These are phyloP conservation scores for Chondrosia reniformis DNA, from an alignment of 37 sponge, comb jelly and placozoan species.

Conservation along the genomic window DNA sequence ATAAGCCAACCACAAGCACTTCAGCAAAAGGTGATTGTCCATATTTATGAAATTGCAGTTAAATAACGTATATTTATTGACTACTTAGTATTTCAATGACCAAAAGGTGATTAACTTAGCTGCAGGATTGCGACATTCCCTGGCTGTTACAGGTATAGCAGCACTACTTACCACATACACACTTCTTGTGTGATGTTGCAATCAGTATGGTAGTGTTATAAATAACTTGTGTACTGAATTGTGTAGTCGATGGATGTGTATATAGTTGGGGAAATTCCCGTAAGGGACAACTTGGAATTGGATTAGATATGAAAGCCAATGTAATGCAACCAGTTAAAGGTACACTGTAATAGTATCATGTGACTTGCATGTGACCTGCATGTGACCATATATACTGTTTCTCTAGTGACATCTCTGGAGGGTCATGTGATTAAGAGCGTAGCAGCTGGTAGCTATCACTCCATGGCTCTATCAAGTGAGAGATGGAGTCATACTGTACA, in stretches of 20 bases:
- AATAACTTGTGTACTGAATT: too few species aligned
- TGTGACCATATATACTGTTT: too few species aligned
- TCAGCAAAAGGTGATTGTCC: constrained; percentile 15
- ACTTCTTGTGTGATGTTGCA: not conserved
- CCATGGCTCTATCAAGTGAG: not conserved
- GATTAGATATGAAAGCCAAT: not conserved
- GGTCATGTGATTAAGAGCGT: not conserved
- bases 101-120: constrained; percentile 22
- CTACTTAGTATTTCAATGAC: constrained; percentile 26
- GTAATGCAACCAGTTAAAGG: not conserved
- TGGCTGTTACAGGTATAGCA: constrained; percentile 52
- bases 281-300: constrained; percentile 61
- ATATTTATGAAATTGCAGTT: not conserved
- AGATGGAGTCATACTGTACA: too few species aligned
- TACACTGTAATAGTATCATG: too few species aligned
- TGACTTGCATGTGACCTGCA: too few species aligned
- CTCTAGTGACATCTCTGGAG: not conserved
- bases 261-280: constrained; percentile 53
- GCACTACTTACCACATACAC: not conserved
- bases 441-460: constrained; percentile 34
- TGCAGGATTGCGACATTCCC: constrained; percentile 71
- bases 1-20: not conserved
- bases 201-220: not conserved
- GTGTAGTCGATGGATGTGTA: constrained; percentile 35
- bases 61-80: not conserved